phyloP scores from a whole-genome alignment of 2,888 invertebrate genomes.

The Phrixothrix hirtus region DNA sequence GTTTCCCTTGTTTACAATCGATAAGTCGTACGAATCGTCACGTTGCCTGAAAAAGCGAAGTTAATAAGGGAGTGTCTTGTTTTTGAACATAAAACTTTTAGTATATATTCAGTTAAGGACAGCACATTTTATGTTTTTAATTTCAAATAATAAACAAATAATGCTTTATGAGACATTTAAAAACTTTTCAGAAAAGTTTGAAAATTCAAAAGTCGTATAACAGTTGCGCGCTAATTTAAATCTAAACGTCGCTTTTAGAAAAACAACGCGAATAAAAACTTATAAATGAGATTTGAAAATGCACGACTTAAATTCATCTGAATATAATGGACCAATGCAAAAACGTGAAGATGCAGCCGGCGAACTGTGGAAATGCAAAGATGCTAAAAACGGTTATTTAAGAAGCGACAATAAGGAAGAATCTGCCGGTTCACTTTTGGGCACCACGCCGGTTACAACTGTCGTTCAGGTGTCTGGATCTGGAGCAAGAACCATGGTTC shows the following conservation, averaged over 20 bases:
- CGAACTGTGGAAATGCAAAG: conserved; percentile 37
- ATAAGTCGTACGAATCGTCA: conserved; percentile 21
- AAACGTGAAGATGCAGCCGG: conserved; percentile 43
- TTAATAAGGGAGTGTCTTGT: conserved; percentile 21
- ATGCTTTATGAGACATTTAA: no score
- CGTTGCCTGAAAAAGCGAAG: conserved; percentile 5
- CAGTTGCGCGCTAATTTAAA: neutral
- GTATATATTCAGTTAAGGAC: no score
- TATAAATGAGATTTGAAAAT: no score
- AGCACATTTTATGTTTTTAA: no score
- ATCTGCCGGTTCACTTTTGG: conserved; percentile 39
- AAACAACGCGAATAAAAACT: no score
- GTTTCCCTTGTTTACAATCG: conserved; percentile 23
- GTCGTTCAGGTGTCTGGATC: conserved; percentile 51
- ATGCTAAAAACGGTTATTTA: conserved; percentile 48
- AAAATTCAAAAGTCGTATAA: neutral
- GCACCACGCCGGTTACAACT: conserved; percentile 40
- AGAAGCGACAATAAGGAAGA: conserved; percentile 37
- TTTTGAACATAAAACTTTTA: no score
- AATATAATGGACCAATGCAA: conserved; percentile 41
- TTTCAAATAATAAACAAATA: no score
- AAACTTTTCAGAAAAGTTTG: no score
- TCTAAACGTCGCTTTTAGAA: neutral
- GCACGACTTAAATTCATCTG: conserved; percentile 27
- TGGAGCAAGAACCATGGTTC: conserved; percentile 50